A percentile compares a stretch with the other conserved stretches of the same genome.
These are phyloP conservation scores for Spisula solida DNA, from an alignment of 2,888 invertebrate genomes.

Conservation along the genomic window DNA sequence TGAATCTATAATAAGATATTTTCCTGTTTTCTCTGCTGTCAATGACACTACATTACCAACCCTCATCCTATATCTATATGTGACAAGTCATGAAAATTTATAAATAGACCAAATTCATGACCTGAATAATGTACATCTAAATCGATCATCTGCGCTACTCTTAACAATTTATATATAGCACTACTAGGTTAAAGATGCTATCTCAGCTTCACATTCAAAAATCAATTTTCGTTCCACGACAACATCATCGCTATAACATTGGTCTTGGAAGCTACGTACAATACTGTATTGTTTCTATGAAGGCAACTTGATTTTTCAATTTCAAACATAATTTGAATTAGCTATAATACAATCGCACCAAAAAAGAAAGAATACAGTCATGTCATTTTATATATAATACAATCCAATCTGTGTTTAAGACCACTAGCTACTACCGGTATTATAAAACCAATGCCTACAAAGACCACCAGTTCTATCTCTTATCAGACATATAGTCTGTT, in stretches of 20 bases:
- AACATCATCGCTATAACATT: too few relatives aligned
- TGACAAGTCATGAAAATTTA: constrained; percentile 8
- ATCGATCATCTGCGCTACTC: constrained; percentile 1
- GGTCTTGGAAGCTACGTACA: background rate
- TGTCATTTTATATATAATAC: too few relatives aligned
- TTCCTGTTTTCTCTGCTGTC: too few relatives aligned
- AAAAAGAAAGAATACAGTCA: too few relatives aligned
- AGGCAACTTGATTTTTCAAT: background rate
- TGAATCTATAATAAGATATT: too few relatives aligned
- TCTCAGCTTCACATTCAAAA: constrained; percentile 3
- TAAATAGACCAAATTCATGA: background rate
- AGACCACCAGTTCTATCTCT: too few relatives aligned
- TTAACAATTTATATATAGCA: background rate
- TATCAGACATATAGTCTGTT: too few relatives aligned
- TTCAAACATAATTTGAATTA: too few relatives aligned
- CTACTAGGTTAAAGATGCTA: background rate
- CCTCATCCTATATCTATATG: background rate
- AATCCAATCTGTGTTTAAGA: too few relatives aligned
- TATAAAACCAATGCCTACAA: too few relatives aligned
- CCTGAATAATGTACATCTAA: background rate
- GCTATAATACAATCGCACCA: too few relatives aligned
- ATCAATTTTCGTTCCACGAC: constrained; percentile 6
- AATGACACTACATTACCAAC: background rate
- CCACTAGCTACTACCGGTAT: too few relatives aligned
- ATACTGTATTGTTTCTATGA: background rate